Percentiles rank a stretch among this genome's conserved stretches.
phyloP scores from a whole-genome alignment of 2,113 vertebrate species.

The Leptodactylus fuscus region DNA sequence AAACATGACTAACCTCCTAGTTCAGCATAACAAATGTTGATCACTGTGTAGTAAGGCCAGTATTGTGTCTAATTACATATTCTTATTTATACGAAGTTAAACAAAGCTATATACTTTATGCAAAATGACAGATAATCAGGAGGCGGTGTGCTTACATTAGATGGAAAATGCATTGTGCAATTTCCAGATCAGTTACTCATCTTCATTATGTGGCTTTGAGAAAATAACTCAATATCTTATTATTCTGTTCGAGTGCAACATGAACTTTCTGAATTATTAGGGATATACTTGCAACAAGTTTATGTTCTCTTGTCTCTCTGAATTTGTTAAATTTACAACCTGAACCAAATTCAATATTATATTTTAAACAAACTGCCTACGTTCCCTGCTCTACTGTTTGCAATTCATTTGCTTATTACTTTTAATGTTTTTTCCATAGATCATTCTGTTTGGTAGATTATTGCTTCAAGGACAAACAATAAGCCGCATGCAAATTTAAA shows the following conservation, averaged over 20 bases:
- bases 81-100: slow-evolving; percentile 2
- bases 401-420: slow-evolving; percentile 53
- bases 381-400: slow-evolving; percentile 42
- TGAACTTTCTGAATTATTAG: slow-evolving; percentile 44
- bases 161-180: slow-evolving; percentile 16
- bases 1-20: not conserved
- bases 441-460: slow-evolving; percentile 52
- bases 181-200: slow-evolving; percentile 13
- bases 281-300: slow-evolving; percentile 40
- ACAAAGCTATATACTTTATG: slow-evolving; percentile 8
- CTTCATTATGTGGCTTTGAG: slow-evolving; percentile 34
- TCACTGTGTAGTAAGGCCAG: not conserved
- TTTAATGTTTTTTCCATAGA: slow-evolving; percentile 51
- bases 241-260: slow-evolving; percentile 13
- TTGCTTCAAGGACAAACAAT: slow-evolving; percentile 54
- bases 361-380: slow-evolving; percentile 47
- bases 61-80: slow-evolving; percentile 9
- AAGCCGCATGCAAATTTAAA: slow-evolving; percentile 41
- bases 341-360: slow-evolving; percentile 50
- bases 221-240: slow-evolving; percentile 49
- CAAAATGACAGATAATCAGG: slow-evolving; percentile 17
- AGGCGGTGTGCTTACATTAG: not conserved
- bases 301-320: slow-evolving; percentile 32
- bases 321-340: slow-evolving; percentile 54
- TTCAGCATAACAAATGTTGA: not conserved